phyloP scores from a whole-genome alignment of 2,113 vertebrate genomes.

The Perca flavescens region DNA sequence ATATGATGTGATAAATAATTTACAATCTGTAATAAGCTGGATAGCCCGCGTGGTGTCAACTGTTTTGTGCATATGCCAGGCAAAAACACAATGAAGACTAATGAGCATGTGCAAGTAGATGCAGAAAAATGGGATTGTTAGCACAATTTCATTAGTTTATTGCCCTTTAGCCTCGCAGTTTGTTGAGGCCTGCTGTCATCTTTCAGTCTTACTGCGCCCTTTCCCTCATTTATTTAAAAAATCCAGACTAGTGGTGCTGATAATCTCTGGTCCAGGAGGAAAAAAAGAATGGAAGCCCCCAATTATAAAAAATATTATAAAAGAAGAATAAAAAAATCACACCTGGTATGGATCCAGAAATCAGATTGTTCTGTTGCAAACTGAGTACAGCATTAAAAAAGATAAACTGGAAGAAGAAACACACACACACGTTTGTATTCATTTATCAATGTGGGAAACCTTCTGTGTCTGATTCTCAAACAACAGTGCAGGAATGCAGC shows the following conservation, averaged over 20 bases:
- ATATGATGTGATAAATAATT: neutral
- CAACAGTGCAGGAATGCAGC: conserved; percentile 68
- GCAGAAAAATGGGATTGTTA: neutral
- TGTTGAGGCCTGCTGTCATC: neutral
- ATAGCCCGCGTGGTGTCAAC: neutral
- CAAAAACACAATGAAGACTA: neutral
- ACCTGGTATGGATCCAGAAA: neutral
- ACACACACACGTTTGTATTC: conserved; percentile 28
- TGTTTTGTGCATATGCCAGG: neutral
- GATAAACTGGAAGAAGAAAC: conserved; percentile 16
- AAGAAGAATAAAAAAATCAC: neutral
- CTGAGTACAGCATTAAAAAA: neutral
- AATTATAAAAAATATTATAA: neutral
- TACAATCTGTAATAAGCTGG: conserved; percentile 4
- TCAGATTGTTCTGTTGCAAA: neutral
- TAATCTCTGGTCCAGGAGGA: neutral
- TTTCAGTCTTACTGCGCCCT: neutral
- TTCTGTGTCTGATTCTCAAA: conserved; percentile 73
- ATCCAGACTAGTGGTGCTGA: neutral
- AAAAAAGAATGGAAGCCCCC: neutral
- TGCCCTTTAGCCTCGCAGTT: neutral
- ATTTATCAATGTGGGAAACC: conserved; percentile 85
- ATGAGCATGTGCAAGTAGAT: neutral
- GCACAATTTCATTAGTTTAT: neutral
- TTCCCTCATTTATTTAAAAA: neutral